Conservation (phyloP, 2,113 vertebrate genomes). For the Phainopepla nitens region DNA sequence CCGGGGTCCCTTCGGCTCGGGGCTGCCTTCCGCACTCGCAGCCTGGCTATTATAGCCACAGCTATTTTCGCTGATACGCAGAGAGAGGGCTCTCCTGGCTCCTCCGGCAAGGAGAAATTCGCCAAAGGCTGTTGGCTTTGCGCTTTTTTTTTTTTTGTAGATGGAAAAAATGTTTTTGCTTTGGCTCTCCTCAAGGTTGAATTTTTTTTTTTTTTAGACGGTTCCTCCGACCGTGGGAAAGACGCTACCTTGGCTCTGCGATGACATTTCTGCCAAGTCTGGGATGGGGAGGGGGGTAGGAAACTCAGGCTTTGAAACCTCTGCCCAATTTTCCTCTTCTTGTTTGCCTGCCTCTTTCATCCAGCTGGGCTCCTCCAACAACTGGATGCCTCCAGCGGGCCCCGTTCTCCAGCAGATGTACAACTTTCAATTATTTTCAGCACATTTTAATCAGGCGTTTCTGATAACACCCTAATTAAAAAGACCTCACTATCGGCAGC, state of each 20-base stretch:
- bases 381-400: conserved; percentile 19
- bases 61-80: rapidly evolving
- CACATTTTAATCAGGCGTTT: conserved; percentile 65
- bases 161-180: not conserved
- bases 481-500: conserved; percentile 43
- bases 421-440: conserved; percentile 66
- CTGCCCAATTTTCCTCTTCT: not conserved
- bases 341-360: not conserved
- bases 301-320: conserved; percentile 20
- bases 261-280: conserved; percentile 49
- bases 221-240: conserved; percentile 73
- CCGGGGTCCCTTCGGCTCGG: not conserved
- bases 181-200: conserved; percentile 65
- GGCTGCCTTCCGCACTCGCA: not conserved
- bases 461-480: conserved; percentile 74
- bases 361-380: conserved; percentile 47
- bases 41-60: not conserved
- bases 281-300: conserved; percentile 33
- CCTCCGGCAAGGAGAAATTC: not conserved
- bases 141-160: not conserved
- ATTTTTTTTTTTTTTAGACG: not conserved
- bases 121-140: not conserved
- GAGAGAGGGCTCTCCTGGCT: not conserved
- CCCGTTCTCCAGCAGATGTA: conserved; percentile 46
- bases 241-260: conserved; percentile 65